A percentile compares a stretch with the other conserved stretches of the same genome.
Evolutionary conservation across 2,113 vertebrate genomes (phyloP).

Genomic region (Camelus dromedarius): DNA sequence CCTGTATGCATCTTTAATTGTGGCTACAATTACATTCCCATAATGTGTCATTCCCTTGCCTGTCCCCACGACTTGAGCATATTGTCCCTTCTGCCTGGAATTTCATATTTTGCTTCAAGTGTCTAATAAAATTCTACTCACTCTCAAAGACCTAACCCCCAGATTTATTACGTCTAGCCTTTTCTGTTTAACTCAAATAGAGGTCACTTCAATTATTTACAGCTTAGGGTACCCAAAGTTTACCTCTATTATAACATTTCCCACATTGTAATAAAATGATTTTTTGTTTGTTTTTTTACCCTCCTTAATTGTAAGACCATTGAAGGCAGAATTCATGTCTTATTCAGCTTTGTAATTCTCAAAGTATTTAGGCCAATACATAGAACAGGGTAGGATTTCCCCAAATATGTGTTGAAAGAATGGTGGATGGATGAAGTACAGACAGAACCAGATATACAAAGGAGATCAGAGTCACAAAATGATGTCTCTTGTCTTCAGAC

Average conservation of each 20-base stretch:
- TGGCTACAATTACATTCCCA: neutral
- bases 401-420: neutral
- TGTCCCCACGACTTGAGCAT: neutral
- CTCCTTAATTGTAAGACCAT: neutral
- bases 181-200: neutral
- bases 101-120: slow-evolving; percentile 18
- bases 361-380: neutral
- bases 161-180: neutral
- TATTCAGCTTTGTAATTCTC: neutral
- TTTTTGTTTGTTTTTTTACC: neutral
- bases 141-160: neutral
- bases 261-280: neutral
- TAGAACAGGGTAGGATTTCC: neutral
- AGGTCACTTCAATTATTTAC: neutral
- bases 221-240: neutral
- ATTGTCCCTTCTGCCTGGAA: neutral
- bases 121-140: neutral
- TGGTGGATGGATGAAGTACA: neutral
- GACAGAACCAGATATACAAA: neutral
- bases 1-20: neutral
- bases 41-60: neutral
- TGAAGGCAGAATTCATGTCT: neutral
- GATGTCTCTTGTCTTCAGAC: neutral
- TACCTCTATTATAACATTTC: neutral
- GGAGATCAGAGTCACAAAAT: neutral